These are phyloP conservation scores for Toxostoma redivivum DNA, from an alignment of 2,113 vertebrate genomes.

Conservation along the genomic window DNA sequence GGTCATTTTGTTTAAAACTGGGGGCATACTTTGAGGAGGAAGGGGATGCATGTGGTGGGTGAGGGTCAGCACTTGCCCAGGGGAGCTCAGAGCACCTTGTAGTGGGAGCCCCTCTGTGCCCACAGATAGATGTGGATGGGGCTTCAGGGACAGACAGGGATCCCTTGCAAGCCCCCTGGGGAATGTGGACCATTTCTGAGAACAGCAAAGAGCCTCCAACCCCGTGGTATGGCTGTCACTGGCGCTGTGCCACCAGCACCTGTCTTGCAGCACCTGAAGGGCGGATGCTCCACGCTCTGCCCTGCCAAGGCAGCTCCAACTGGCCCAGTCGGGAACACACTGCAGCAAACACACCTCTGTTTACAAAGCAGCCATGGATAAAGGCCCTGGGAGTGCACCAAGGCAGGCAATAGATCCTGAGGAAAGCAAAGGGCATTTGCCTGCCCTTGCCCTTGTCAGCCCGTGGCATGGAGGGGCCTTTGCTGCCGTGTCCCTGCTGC, in stretches of 20 bases:
- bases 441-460: neutral
- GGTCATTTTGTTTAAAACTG: neutral
- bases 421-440: neutral
- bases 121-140: neutral
- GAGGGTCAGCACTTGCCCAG: neutral
- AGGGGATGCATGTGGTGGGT: rapidly evolving
- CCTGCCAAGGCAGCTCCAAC: neutral
- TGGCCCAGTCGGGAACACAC: rapidly evolving
- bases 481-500: neutral
- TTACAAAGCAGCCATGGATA: neutral
- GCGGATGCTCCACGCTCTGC: neutral
- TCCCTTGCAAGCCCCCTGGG: neutral
- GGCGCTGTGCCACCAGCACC: rapidly evolving
- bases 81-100: neutral
- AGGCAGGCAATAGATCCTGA: neutral
- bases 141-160: neutral
- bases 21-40: neutral
- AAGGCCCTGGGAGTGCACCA: neutral
- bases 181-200: neutral
- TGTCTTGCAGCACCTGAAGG: neutral
- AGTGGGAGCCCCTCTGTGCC: rapidly evolving
- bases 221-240: rapidly evolving
- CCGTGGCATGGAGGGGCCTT: rapidly evolving
- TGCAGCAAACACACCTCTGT: slow-evolving; percentile 8
- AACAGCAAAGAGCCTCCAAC: neutral